Evolutionary conservation across 2,888 invertebrate species (phyloP), one percentile per base, ranked within the genome.

Genomic region (Apodemia mormo): DNA sequence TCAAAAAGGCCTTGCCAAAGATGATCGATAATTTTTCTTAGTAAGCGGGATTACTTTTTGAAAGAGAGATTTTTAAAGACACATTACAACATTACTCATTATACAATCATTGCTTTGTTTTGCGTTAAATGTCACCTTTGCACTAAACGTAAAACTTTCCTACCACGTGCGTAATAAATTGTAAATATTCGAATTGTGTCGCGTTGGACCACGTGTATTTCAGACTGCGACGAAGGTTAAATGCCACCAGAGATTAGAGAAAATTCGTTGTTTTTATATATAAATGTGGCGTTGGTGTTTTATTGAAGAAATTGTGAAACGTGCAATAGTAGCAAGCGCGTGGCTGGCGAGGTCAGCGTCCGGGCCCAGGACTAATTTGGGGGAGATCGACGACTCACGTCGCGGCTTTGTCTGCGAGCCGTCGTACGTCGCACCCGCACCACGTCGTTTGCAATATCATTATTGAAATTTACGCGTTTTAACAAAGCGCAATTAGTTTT

Each of bases 281-380:
- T 65, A n/a, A 54, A 40, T 29, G 66, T 72, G 67, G 71, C 68
- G 71, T 70, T 71, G 43, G 68, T 72, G 67, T 58, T 71, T 69
- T 70, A 67, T 52, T 69, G 65, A 56, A 71, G 69, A 71, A 68
- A 69, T 56, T 61, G 71, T 72, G 74, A 43, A 67, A 68, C 73
- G 74, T 68, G 73, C 66, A 70, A 61, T 78, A 76, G 80, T 74
- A 74, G 70, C 78, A 73, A 74, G 79, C 79, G 80, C 77, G 76
- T 81, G 82, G 52, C 52, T 49, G n/a, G 83, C 83, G 84, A 84
- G 92, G 92, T 91, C 92, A 92, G 85, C 90, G 92, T 88, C 91
- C 92, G 82, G 86, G 87, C 87, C 85, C 92, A 91, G 91, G 91
- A 92, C 92, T 93, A 93, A 93, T 92, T 93, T 87, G 91, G 93